Evolutionary conservation across 2,113 vertebrate genomes (phyloP).

Genomic region (Pristiophorus japonicus): DNA sequence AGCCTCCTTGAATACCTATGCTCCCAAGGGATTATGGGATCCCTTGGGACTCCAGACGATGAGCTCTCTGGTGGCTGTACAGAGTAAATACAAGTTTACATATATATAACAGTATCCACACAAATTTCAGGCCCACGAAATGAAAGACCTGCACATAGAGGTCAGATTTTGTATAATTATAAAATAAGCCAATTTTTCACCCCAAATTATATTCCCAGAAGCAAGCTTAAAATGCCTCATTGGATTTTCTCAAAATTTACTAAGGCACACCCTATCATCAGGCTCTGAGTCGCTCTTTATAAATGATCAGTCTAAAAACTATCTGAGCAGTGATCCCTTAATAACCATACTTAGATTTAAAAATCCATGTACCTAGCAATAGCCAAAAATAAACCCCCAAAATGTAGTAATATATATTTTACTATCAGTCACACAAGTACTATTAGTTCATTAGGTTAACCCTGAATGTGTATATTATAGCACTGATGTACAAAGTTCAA

Average conservation of each 20-base stretch:
- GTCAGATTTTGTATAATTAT: neutral
- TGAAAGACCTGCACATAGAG: neutral
- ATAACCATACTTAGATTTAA: neutral
- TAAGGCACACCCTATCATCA: neutral
- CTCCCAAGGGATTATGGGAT: no score
- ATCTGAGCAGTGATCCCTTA: neutral
- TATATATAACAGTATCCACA: no score
- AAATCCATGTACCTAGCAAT: neutral
- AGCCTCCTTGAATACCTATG: no score
- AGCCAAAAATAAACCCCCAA: neutral
- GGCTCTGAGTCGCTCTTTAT: neutral
- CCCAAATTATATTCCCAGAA: neutral
- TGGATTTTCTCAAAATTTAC: neutral
- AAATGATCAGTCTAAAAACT: neutral
- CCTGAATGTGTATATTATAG: neutral
- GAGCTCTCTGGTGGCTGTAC: no score
- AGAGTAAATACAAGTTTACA: no score
- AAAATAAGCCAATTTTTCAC: neutral
- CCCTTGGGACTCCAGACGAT: no score
- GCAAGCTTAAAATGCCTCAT: constrained; percentile 7
- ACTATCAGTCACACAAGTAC: neutral
- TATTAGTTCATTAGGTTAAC: neutral
- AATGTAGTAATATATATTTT: neutral
- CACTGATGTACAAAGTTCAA: neutral
- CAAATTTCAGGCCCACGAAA: neutral